Conservation (phyloP, 2,797 vertebrate species). For the Phrynocephalus vlangalii region DNA sequence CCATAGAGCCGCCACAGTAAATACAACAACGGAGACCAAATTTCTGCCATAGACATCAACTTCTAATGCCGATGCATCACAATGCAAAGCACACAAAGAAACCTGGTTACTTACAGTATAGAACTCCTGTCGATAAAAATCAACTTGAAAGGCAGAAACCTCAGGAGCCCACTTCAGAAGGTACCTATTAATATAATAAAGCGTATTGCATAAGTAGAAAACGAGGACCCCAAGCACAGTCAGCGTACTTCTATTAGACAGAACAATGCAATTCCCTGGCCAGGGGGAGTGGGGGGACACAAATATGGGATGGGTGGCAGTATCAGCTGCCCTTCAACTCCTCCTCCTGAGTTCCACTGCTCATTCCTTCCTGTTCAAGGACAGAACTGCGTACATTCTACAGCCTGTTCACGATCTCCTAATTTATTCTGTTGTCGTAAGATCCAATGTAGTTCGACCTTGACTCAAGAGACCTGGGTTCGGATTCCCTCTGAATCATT, state of each 20-base stretch:
- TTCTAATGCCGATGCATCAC: constrained; percentile 20
- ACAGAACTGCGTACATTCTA: background rate
- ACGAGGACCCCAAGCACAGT: background rate
- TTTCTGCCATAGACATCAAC: background rate
- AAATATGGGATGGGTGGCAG: background rate
- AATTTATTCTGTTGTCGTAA: too few species aligned
- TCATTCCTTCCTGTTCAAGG: background rate
- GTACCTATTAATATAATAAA: constrained; percentile 59
- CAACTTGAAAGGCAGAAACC: constrained; percentile 48
- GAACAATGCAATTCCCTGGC: background rate
- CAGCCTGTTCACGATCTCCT: background rate
- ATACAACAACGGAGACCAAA: background rate
- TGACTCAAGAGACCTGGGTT: too few species aligned
- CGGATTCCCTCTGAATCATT: too few species aligned
- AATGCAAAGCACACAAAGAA: constrained; percentile 25
- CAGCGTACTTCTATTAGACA: background rate
- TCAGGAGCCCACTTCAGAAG: constrained; percentile 52
- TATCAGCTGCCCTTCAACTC: background rate
- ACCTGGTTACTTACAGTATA: constrained; percentile 66
- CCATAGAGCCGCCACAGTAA: too few species aligned
- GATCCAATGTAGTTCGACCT: too few species aligned
- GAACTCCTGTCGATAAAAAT: constrained; percentile 49
- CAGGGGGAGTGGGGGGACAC: too few species aligned
- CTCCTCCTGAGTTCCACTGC: too few species aligned
- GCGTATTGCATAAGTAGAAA: constrained; percentile 14